phyloP scores from a whole-genome alignment of 2,113 vertebrate species.

The Psophia crepitans region DNA sequence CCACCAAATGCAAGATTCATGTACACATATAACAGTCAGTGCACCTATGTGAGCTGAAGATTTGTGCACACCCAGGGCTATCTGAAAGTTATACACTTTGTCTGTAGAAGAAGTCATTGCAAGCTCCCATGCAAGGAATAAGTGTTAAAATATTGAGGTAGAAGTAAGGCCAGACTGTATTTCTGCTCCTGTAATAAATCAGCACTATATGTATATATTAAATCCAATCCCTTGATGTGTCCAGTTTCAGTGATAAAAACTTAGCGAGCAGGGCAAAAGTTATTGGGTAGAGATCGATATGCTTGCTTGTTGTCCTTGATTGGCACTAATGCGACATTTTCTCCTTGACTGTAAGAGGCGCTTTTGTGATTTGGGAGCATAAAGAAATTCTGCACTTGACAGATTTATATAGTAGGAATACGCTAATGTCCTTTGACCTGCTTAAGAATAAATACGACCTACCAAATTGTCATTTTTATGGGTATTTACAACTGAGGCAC shows the following conservation, averaged over 20 bases:
- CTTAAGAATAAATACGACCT: slow-evolving; percentile 75
- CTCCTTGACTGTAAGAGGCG: slow-evolving; percentile 18
- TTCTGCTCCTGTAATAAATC: slow-evolving; percentile 40
- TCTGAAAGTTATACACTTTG: neutral
- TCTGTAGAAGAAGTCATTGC: neutral
- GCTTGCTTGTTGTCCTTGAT: slow-evolving; percentile 18
- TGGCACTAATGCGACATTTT: slow-evolving; percentile 16
- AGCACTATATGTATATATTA: slow-evolving; percentile 34
- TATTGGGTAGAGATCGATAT: neutral
- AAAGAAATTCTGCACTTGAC: slow-evolving; percentile 32
- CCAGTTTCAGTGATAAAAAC: slow-evolving; percentile 55
- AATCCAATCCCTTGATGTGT: slow-evolving; percentile 43
- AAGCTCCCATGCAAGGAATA: slow-evolving; percentile 8
- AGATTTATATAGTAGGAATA: slow-evolving; percentile 70
- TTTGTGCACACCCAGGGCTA: neutral
- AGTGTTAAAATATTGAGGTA: slow-evolving; percentile 26
- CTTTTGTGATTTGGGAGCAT: slow-evolving; percentile 56
- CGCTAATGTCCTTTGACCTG: slow-evolving; percentile 70
- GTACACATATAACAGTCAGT: neutral
- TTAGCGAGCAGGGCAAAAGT: slow-evolving; percentile 4
- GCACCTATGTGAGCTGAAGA: neutral
- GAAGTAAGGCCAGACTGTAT: slow-evolving; percentile 40
- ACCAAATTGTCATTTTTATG: slow-evolving; percentile 79
- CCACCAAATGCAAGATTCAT: neutral
- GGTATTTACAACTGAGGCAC: slow-evolving; percentile 76